Evolutionary conservation across 2,888 invertebrate species (phyloP).

Genomic region (Alviniconcha strummeri): DNA sequence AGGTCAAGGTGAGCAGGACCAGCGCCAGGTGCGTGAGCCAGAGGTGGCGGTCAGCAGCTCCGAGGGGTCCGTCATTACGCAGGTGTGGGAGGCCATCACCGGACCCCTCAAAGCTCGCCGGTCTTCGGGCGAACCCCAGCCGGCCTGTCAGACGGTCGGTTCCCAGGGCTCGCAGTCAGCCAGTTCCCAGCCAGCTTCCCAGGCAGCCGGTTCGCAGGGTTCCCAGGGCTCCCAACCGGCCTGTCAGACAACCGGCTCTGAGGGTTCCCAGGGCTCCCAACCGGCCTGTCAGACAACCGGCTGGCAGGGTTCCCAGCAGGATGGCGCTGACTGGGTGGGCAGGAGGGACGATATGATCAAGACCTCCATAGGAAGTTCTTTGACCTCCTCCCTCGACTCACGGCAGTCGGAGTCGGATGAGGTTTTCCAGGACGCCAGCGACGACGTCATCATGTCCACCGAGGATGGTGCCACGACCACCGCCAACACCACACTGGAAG

Average conservation of each 20-base stretch:
- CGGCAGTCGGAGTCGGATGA: constrained; percentile 25
- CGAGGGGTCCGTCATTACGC: constrained; percentile 23
- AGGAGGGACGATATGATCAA: neutral
- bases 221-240: no score
- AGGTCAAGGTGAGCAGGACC: neutral
- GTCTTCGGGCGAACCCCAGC: neutral
- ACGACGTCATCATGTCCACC: neutral
- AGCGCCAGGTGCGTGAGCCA: constrained; percentile 9
- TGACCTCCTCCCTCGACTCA: constrained; percentile 28
- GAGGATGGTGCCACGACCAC: neutral
- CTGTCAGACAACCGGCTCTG: neutral
- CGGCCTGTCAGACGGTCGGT: neutral
- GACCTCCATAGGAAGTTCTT: constrained; percentile 26
- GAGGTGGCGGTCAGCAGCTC: constrained; percentile 23
- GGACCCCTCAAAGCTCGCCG: neutral
- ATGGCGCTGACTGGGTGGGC: neutral
- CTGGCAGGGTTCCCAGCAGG: neutral
- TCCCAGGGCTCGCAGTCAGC: neutral
- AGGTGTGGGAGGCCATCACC: constrained; percentile 21
- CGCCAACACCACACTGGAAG: constrained; percentile 5
- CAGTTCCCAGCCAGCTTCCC: neutral
- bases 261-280: neutral
- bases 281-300: no score
- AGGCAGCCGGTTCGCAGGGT: no score
- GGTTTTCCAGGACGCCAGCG: constrained; percentile 27